Evolutionary conservation across 2,888 invertebrate genomes (phyloP).

Genomic region (Cephus spinipes): DNA sequence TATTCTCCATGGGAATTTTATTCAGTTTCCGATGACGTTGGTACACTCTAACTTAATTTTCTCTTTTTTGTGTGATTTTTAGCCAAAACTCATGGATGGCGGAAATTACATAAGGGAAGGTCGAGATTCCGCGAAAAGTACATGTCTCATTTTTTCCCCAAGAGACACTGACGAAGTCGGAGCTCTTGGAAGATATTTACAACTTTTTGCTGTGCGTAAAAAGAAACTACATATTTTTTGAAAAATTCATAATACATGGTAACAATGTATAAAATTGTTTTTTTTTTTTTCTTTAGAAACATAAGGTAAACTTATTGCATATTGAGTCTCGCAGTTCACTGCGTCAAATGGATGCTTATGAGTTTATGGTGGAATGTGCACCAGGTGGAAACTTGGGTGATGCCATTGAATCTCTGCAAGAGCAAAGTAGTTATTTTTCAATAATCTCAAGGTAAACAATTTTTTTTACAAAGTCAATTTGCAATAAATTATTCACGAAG

Average conservation of each 20-base stretch:
- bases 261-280: background rate
- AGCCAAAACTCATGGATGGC: conserved; percentile 86
- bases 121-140: conserved; percentile 80
- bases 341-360: conserved; percentile 81
- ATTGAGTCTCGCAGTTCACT: conserved; percentile 94
- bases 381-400: conserved; percentile 80
- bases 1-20: too few relatives aligned
- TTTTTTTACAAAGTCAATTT: background rate
- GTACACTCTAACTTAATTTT: conserved; percentile 8
- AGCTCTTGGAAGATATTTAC: conserved; percentile 86
- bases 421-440: conserved; percentile 82
- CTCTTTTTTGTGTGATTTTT: conserved; percentile 42
- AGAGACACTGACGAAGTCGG: conserved; percentile 86
- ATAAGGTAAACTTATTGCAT: conserved; percentile 84
- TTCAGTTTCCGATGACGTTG: background rate
- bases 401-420: conserved; percentile 80
- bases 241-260: too few relatives aligned
- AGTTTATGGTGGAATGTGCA: conserved; percentile 95
- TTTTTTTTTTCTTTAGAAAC: conserved; percentile 50
- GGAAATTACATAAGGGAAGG: conserved; percentile 88
- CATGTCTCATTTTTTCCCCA: conserved; percentile 89
- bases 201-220: conserved; percentile 82
- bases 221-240: background rate
- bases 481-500: background rate
- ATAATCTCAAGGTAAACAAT: conserved; percentile 77